phyloP scores from a whole-genome alignment of 2,113 vertebrate genomes.

The Catharus fuscescens region DNA sequence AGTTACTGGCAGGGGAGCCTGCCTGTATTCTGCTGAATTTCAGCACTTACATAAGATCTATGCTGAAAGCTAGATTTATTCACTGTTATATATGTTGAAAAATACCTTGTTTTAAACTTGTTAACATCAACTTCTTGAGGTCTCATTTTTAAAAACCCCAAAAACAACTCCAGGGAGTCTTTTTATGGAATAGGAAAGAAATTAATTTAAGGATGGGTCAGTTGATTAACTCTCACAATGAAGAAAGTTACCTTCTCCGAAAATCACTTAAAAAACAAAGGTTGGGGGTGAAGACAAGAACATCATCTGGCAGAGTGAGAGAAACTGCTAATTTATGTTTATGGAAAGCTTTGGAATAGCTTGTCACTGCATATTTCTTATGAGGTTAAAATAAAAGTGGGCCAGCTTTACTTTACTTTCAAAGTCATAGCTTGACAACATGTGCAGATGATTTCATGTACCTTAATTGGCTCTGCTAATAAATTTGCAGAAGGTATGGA shows the following conservation, averaged over 20 bases:
- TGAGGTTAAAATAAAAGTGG: neutral
- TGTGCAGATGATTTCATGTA: neutral
- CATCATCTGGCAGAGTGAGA: neutral
- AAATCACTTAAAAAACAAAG: neutral
- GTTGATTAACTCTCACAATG: neutral
- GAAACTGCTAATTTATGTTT: neutral
- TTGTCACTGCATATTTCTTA: neutral
- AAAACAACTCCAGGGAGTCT: fast-evolving
- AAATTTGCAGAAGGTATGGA: neutral
- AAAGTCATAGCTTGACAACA: neutral
- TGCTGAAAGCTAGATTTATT: neutral
- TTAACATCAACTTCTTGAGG: neutral
- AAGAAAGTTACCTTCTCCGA: neutral
- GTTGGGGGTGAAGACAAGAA: neutral
- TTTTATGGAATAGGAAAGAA: neutral
- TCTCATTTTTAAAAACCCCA: neutral
- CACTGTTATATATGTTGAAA: neutral
- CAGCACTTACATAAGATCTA: neutral
- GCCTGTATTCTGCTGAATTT: neutral
- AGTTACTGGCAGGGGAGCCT: neutral
- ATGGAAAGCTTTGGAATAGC: neutral
- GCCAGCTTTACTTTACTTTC: neutral
- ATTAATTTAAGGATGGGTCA: neutral
- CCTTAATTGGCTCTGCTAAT: fast-evolving
- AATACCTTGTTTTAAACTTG: neutral